These are phyloP conservation scores for Chaitophorus viminalis DNA, from an alignment of 2,888 invertebrate species.

Conservation along the genomic window DNA sequence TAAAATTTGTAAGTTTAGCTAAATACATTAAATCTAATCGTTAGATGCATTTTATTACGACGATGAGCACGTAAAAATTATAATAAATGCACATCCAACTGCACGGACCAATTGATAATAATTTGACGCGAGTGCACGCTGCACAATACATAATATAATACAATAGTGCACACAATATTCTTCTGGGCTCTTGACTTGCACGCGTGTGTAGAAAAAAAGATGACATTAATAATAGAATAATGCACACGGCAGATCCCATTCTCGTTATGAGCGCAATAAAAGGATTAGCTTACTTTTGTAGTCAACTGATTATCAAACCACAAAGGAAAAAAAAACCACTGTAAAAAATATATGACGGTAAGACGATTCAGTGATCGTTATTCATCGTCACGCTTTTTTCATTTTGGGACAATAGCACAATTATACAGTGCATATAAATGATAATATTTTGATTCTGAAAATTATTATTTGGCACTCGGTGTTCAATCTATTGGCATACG, in stretches of 20 bases:
- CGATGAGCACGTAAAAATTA: neutral
- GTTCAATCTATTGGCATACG: neutral
- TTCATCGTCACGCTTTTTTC: slow-evolving; percentile 27
- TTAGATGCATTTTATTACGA: neutral
- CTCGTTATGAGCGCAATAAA: neutral
- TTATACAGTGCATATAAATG: neutral
- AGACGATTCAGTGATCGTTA: neutral
- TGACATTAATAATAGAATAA: neutral
- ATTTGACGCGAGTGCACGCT: neutral
- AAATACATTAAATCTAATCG: neutral
- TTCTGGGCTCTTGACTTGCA: too few relatives aligned
- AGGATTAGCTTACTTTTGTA: neutral
- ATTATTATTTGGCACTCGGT: neutral
- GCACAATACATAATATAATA: neutral
- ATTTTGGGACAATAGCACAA: neutral
- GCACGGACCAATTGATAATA: neutral
- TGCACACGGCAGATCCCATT: neutral
- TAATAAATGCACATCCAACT: neutral
- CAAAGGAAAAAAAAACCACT: slow-evolving; percentile 1
- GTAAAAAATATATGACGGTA: neutral
- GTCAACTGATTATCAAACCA: neutral
- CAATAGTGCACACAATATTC: too few relatives aligned
- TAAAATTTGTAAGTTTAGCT: neutral
- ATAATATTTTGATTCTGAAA: neutral
- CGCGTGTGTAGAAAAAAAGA: neutral